These are phyloP conservation scores for Phortica magna DNA, from an alignment of 2,888 invertebrate genomes.

Conservation along the genomic window DNA sequence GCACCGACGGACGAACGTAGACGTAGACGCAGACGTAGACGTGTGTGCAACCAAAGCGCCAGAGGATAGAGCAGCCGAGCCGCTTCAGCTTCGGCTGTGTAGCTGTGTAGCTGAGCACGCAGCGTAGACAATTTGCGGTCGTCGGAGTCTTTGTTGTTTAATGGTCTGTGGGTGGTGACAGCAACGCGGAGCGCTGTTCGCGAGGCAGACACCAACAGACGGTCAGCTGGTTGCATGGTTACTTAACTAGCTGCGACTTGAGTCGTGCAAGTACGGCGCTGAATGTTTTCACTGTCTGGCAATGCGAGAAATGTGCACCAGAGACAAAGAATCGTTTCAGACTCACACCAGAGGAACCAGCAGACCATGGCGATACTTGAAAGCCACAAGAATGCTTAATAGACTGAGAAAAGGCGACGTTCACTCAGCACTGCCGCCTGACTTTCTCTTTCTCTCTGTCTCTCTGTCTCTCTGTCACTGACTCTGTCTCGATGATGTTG, in stretches of 20 bases:
- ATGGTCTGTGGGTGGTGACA: not conserved
- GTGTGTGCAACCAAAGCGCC: not conserved
- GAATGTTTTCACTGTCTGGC: constrained; percentile 58
- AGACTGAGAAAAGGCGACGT: not conserved
- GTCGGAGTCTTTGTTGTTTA: constrained; percentile 12
- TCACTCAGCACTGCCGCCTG: not conserved
- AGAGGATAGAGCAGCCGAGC: not conserved
- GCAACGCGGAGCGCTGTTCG: not conserved
- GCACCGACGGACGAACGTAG: not conserved
- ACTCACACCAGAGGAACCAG: constrained; percentile 42
- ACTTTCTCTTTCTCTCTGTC: not conserved
- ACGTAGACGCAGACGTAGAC: no score
- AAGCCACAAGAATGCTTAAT: not conserved
- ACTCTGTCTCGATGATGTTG: no score
- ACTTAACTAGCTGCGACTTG: constrained; percentile 1
- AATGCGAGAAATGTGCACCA: constrained; percentile 50
- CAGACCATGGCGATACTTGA: constrained; percentile 51
- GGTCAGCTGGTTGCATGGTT: constrained; percentile 1
- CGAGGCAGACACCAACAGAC: not conserved
- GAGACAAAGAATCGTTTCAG: constrained; percentile 45
- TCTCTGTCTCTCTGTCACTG: not conserved
- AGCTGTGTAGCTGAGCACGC: not conserved
- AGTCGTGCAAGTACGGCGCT: not conserved
- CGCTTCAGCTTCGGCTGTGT: not conserved
- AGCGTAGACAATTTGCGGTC: constrained; percentile 8